Percentiles rank a stretch among this genome's conserved stretches.
Conservation (phyloP, 2,888 invertebrate genomes). For the Cryptocephalus primarius region DNA sequence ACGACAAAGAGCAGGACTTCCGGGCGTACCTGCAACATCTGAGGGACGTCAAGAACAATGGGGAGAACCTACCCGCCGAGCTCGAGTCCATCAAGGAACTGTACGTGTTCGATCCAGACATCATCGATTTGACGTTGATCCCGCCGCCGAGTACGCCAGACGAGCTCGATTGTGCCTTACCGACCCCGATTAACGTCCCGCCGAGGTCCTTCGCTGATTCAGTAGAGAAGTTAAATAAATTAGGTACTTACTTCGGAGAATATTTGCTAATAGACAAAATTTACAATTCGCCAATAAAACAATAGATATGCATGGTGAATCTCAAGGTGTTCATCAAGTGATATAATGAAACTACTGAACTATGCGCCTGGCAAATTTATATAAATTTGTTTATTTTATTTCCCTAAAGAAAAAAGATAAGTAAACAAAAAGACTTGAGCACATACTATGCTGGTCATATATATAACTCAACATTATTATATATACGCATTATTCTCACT, state of each 20-base stretch:
- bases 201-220: conserved; percentile 69
- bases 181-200: conserved; percentile 59
- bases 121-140: conserved; percentile 79
- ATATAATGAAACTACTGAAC: too few relatives aligned
- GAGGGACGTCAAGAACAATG: conserved; percentile 46
- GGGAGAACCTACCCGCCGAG: conserved; percentile 8
- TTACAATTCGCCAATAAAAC: too few relatives aligned
- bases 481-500: too few relatives aligned
- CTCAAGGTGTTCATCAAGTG: too few relatives aligned
- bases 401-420: too few relatives aligned
- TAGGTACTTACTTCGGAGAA: conserved; percentile 17
- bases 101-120: conserved; percentile 68
- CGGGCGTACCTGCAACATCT: conserved; percentile 57
- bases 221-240: conserved; percentile 29
- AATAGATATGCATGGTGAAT: too few relatives aligned
- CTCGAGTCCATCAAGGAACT: conserved; percentile 38
- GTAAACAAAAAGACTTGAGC: too few relatives aligned
- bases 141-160: conserved; percentile 81
- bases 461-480: too few relatives aligned
- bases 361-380: too few relatives aligned
- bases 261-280: background rate
- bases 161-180: conserved; percentile 60
- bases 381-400: too few relatives aligned
- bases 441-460: too few relatives aligned
- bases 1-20: conserved; percentile 48